Evolutionary conservation across 2,113 vertebrate species (phyloP).

Genomic region (Charina bottae): DNA sequence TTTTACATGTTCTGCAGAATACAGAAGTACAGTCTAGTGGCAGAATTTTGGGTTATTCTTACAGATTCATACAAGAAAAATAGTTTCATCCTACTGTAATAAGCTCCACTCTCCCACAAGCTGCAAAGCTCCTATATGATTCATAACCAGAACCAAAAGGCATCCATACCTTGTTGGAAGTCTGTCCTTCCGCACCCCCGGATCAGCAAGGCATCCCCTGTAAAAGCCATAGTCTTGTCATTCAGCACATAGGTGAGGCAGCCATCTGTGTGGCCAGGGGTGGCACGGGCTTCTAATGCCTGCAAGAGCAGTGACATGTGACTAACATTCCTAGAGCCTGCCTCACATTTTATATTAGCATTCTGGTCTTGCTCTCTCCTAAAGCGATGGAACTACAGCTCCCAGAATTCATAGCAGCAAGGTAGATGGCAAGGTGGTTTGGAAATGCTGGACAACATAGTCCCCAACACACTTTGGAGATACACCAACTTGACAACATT

Average conservation of each 20-base stretch:
- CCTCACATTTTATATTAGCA: not conserved
- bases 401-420: not conserved
- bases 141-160: not conserved
- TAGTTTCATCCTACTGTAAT: accelerated
- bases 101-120: too few species aligned
- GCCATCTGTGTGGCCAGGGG: slow-evolving; percentile 89
- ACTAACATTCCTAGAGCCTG: not conserved
- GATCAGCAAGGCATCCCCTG: slow-evolving; percentile 87
- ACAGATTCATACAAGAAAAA: not conserved
- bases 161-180: slow-evolving; percentile 87
- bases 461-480: too few species aligned
- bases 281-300: slow-evolving; percentile 79
- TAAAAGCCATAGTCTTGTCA: slow-evolving; percentile 87
- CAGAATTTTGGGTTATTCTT: not conserved
- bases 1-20: not conserved
- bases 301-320: slow-evolving; percentile 37
- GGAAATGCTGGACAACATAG: too few species aligned
- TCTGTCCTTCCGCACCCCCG: slow-evolving; percentile 90
- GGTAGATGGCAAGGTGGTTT: too few species aligned
- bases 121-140: not conserved
- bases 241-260: slow-evolving; percentile 81
- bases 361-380: not conserved
- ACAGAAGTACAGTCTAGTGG: not conserved
- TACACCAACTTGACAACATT: too few species aligned
- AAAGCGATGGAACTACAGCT: not conserved